Evolutionary conservation across 2,113 vertebrate genomes (phyloP).

Genomic region (Calidris pugnax): DNA sequence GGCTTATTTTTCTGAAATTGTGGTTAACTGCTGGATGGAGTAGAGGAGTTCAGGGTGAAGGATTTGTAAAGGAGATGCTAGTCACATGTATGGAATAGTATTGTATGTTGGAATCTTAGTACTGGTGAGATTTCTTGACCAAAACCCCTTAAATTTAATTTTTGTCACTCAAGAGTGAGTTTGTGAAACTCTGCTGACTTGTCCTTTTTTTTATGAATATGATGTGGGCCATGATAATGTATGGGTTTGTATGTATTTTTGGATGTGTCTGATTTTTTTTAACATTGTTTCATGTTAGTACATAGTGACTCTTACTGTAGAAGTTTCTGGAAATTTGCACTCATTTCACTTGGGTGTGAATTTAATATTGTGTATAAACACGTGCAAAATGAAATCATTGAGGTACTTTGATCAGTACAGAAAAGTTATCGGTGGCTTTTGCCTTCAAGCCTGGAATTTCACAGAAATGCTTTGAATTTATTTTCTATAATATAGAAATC

Average conservation of each 20-base stretch:
- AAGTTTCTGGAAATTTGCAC: background rate
- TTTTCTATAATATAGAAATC: background rate
- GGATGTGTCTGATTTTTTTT: background rate
- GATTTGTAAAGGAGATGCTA: background rate
- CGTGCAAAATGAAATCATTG: background rate
- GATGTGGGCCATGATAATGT: background rate
- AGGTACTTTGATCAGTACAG: background rate
- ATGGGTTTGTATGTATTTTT: background rate
- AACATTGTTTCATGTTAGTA: background rate
- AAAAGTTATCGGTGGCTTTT: background rate
- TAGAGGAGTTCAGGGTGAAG: background rate
- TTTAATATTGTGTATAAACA: background rate
- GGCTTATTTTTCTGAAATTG: background rate
- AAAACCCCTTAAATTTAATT: background rate
- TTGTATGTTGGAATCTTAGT: background rate
- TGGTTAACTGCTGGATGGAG: background rate
- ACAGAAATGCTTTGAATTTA: background rate
- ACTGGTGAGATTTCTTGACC: background rate
- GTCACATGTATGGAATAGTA: background rate
- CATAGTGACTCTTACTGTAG: background rate
- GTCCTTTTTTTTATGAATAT: background rate
- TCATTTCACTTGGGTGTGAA: background rate
- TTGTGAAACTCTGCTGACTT: background rate
- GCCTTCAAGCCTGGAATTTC: background rate
- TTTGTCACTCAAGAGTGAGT: background rate